phyloP scores from a whole-genome alignment of 2,888 invertebrate genomes.

The Uropetala carovei region DNA sequence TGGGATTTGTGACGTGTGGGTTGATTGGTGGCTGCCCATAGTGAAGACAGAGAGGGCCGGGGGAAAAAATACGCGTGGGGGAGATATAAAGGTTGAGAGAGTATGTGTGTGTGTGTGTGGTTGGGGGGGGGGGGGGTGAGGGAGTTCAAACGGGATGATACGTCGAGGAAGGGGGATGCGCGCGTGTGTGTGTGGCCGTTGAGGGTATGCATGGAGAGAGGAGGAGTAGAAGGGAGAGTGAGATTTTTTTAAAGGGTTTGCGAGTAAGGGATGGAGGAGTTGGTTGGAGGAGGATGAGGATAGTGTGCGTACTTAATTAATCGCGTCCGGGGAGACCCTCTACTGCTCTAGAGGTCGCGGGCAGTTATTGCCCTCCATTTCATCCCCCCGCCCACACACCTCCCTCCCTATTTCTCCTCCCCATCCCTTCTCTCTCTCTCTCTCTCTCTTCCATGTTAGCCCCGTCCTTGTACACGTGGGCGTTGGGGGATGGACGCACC shows the following conservation, averaged over 20 bases:
- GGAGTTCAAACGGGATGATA: slow-evolving; percentile 21
- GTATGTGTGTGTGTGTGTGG: neutral
- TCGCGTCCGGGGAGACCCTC: slow-evolving; percentile 62
- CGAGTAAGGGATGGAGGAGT: neutral
- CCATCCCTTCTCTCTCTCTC: neutral
- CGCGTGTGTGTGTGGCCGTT: neutral
- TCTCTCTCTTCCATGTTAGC: slow-evolving; percentile 57
- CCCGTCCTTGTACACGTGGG: slow-evolving; percentile 64
- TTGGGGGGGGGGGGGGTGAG: neutral
- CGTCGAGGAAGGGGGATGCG: neutral
- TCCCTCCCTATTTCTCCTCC: neutral
- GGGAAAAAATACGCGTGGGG: slow-evolving; percentile 11
- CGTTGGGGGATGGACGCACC: slow-evolving; percentile 61
- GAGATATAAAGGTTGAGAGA: neutral
- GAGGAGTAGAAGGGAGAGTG: neutral
- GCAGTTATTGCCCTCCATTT: slow-evolving; percentile 62
- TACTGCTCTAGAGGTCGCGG: slow-evolving; percentile 62
- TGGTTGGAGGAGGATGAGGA: slow-evolving; percentile 25
- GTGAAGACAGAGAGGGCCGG: slow-evolving; percentile 39
- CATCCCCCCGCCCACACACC: slow-evolving; percentile 25
- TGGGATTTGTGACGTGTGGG: slow-evolving; percentile 45
- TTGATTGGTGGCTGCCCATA: slow-evolving; percentile 64
- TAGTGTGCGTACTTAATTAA: slow-evolving; percentile 63
- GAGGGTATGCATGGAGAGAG: slow-evolving; percentile 26
- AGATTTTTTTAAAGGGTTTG: neutral